Evolutionary conservation across 2,888 invertebrate species (phyloP).

Genomic region (Lycocerus yunnanus): DNA sequence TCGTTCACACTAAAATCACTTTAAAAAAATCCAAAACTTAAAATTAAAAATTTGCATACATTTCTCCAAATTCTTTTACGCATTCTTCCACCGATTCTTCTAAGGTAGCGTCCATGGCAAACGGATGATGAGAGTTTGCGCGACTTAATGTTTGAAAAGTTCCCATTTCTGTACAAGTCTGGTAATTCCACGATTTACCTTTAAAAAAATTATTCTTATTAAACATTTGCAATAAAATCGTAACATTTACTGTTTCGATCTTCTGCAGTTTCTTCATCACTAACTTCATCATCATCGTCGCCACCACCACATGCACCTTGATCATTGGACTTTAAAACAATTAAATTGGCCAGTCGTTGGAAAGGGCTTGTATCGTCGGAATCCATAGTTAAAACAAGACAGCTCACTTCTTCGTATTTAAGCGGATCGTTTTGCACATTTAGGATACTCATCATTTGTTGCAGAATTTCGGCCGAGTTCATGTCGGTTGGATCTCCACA

Average conservation of each 20-base stretch:
- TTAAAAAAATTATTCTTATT: not conserved
- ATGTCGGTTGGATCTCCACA: not conserved
- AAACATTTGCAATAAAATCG: too few species aligned
- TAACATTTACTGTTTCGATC: too few species aligned
- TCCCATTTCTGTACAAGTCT: slow-evolving; percentile 4
- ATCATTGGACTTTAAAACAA: slow-evolving; percentile 6
- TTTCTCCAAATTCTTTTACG: not conserved
- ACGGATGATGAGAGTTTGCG: not conserved
- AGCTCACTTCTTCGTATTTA: slow-evolving; percentile 11
- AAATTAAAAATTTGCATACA: too few species aligned
- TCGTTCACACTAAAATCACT: not conserved
- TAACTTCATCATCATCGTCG: not conserved
- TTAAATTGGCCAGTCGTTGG: slow-evolving; percentile 4
- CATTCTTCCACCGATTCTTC: slow-evolving; percentile 3
- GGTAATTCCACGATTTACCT: not conserved
- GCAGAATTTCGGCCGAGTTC: not conserved
- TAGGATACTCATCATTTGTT: not conserved
- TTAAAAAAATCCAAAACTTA: too few species aligned
- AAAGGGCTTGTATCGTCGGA: slow-evolving; percentile 2
- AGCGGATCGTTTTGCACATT: slow-evolving; percentile 11
- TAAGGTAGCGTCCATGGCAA: not conserved
- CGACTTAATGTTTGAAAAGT: slow-evolving; percentile 5
- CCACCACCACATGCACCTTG: not conserved
- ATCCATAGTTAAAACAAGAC: slow-evolving; percentile 12
- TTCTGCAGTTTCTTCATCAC: too few species aligned